These are phyloP conservation scores for Stenopsyche tienmushanensis DNA, from an alignment of 1,140 invertebrate genomes.

Conservation along the genomic window DNA sequence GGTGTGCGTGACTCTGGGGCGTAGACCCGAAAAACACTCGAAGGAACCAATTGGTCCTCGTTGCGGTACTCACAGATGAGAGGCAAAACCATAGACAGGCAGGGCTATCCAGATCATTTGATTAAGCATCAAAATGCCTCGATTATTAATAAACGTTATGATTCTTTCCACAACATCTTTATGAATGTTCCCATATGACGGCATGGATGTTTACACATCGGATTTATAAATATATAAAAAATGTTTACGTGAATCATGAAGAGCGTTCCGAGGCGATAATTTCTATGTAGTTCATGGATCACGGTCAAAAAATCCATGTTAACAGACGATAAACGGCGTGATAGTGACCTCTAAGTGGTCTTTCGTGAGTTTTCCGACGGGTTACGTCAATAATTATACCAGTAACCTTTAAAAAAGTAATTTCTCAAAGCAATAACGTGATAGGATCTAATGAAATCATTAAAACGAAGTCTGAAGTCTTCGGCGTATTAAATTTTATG, in stretches of 20 bases:
- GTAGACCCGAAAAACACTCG: constrained; percentile 13
- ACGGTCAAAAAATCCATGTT: background rate
- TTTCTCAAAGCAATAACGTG: constrained; percentile 4
- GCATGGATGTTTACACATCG: background rate
- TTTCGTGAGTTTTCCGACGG: background rate
- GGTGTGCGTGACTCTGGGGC: constrained; percentile 23
- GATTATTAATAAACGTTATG: background rate
- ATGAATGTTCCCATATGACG: background rate
- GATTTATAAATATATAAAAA: background rate
- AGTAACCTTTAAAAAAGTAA: constrained; percentile 14
- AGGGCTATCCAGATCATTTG: background rate
- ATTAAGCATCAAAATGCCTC: background rate
- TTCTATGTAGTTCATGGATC: background rate
- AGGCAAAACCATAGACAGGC: background rate
- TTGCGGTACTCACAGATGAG: background rate
- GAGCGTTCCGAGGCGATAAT: too few species aligned
- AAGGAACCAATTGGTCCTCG: background rate
- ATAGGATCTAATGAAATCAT: constrained; percentile 22
- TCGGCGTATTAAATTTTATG: too few species aligned
- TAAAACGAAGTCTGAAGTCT: too few species aligned
- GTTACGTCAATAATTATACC: background rate
- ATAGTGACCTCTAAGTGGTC: background rate
- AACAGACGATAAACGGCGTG: background rate
- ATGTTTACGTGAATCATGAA: too few species aligned
- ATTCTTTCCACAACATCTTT: background rate